Percentiles rank a stretch among this genome's conserved stretches.
These are phyloP conservation scores for Solenodon paradoxus DNA, from an alignment of 2,113 vertebrate species.

Conservation along the genomic window DNA sequence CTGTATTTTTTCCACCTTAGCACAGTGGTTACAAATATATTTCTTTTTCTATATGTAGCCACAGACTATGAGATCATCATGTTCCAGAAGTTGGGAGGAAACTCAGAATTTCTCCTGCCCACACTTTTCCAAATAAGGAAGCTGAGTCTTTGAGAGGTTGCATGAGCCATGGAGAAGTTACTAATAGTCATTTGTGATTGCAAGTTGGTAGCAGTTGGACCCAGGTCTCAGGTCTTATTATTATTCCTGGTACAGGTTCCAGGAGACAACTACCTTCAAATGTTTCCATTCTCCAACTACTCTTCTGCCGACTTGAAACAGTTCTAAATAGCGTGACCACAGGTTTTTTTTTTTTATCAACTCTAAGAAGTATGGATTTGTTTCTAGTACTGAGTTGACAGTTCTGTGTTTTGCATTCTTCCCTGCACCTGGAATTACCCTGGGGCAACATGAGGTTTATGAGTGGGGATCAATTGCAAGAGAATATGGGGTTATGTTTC, in stretches of 20 bases:
- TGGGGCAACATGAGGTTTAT: constrained; percentile 25
- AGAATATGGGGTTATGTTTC: constrained; percentile 32
- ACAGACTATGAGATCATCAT: background rate
- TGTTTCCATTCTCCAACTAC: background rate
- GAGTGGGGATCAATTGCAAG: constrained; percentile 24
- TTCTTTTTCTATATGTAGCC: background rate
- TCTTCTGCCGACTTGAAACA: background rate
- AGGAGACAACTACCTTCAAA: background rate
- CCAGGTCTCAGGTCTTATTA: background rate
- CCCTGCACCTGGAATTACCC: constrained; percentile 24
- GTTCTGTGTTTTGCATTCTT: background rate
- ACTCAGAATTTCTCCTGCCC: background rate
- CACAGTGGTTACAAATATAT: background rate
- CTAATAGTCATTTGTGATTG: background rate
- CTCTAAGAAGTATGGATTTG: background rate
- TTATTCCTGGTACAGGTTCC: background rate
- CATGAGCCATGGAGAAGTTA: background rate
- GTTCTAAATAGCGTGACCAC: background rate
- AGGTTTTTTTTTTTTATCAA: background rate
- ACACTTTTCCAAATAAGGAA: constrained; percentile 7
- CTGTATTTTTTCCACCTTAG: background rate
- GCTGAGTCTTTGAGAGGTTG: background rate
- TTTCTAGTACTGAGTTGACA: background rate
- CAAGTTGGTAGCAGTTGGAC: background rate
- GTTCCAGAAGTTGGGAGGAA: background rate